These are phyloP conservation scores for Leucoptera coffeella DNA, from an alignment of 2,888 invertebrate species.

Conservation along the genomic window DNA sequence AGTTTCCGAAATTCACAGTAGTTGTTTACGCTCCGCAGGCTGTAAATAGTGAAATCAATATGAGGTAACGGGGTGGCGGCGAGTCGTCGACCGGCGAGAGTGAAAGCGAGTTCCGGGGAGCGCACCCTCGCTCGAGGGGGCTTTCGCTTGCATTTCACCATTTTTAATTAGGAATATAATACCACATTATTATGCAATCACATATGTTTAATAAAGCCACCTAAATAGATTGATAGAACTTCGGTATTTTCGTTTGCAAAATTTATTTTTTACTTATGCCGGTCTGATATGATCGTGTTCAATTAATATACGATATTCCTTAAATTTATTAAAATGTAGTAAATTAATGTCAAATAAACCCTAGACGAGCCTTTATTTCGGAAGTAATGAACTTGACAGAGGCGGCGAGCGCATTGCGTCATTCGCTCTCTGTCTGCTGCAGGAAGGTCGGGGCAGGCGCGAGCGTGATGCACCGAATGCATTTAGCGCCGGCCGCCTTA, in stretches of 20 bases:
- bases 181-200: no score
- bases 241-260: no score
- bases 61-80: conserved; percentile 25
- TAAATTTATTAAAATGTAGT: no score
- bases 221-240: no score
- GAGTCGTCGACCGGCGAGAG: conserved; percentile 48
- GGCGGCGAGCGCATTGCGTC: conserved; percentile 28
- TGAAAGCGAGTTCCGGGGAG: conserved; percentile 47
- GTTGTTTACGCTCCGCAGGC: conserved; percentile 28
- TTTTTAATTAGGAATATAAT: no score
- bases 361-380: conserved; percentile 35
- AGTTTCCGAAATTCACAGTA: no score
- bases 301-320: no score
- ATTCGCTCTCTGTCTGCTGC: conserved; percentile 31
- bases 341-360: no score
- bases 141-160: conserved; percentile 22
- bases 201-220: no score
- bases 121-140: conserved; percentile 19
- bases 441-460: conserved; percentile 26
- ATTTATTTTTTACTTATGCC: no score
- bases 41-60: conserved; percentile 48
- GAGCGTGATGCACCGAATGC: conserved; percentile 45
- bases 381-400: conserved; percentile 56
- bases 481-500: conserved; percentile 50
- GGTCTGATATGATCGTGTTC: no score